Percentiles rank a stretch among this genome's conserved stretches.
Conservation (phyloP, 1,140 invertebrate species). For the Cyclina sinensis region DNA sequence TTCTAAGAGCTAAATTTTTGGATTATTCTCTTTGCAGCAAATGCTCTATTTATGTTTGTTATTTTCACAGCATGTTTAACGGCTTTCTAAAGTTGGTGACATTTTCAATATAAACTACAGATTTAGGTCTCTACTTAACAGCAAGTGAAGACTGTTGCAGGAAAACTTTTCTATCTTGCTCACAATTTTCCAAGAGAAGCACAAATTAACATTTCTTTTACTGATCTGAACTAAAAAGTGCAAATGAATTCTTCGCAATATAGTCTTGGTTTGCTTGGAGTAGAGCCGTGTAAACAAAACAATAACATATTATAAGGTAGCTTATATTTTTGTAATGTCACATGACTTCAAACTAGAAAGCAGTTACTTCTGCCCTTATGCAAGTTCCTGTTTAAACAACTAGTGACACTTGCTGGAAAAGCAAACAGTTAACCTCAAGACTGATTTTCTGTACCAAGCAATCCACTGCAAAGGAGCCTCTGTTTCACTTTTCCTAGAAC, state of each 20-base stretch:
- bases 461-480: no score
- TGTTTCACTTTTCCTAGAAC: not conserved
- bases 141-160: constrained; percentile 3
- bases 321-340: not conserved
- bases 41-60: no score
- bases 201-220: no score
- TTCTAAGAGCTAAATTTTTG: no score
- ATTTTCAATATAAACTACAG: not conserved
- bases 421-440: no score
- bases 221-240: no score
- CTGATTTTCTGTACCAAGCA: no score
- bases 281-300: not conserved
- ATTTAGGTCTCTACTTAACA: not conserved
- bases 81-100: not conserved
- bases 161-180: not conserved
- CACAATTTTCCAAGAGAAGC: not conserved
- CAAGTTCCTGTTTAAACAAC: no score
- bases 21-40: no score
- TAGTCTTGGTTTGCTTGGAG: constrained; percentile 15
- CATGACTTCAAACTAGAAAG: not conserved
- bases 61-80: not conserved
- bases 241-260: no score
- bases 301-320: not conserved
- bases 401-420: no score
- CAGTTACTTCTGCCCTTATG: not conserved